phyloP scores from a whole-genome alignment of 2,888 invertebrate species.

The Orthosia cruda region DNA sequence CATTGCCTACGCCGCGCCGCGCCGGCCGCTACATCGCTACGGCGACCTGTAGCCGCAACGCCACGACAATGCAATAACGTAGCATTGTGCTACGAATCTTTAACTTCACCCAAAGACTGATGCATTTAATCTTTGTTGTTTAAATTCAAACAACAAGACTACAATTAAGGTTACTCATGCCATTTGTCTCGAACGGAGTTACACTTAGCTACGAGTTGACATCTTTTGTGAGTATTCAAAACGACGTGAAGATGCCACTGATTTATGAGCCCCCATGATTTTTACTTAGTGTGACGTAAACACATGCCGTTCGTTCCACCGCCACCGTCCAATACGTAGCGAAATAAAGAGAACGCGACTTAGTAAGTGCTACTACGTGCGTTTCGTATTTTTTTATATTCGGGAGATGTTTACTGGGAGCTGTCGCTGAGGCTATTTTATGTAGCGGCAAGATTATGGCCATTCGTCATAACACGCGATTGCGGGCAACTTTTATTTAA shows the following conservation, averaged over 20 bases:
- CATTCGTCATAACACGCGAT: slow-evolving; percentile 53
- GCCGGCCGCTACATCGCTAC: slow-evolving; percentile 34
- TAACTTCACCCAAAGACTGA: slow-evolving; percentile 34
- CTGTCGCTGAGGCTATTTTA: slow-evolving; percentile 52
- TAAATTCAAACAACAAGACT: slow-evolving; percentile 69
- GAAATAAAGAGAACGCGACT: slow-evolving; percentile 27
- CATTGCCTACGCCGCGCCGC: slow-evolving; percentile 28
- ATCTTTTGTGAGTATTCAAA: no score
- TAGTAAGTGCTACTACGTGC: slow-evolving; percentile 49
- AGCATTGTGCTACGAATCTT: slow-evolving; percentile 56
- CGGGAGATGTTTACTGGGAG: slow-evolving; percentile 60
- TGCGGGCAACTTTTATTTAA: slow-evolving; percentile 39
- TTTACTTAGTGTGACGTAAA: no score
- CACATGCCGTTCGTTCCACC: slow-evolving; percentile 80
- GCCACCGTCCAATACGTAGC: no score
- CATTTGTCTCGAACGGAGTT: no score
- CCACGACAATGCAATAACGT: slow-evolving; percentile 55
- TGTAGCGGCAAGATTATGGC: slow-evolving; percentile 57
- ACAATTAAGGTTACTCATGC: slow-evolving; percentile 61
- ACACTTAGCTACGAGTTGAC: no score
- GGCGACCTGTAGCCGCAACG: slow-evolving; percentile 20
- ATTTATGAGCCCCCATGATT: no score
- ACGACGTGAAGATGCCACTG: no score
- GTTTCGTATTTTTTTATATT: slow-evolving; percentile 62
- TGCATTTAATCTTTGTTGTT: slow-evolving; percentile 44